phyloP scores from a whole-genome alignment of 2,888 invertebrate genomes.

The Hydrotaea diabolus region DNA sequence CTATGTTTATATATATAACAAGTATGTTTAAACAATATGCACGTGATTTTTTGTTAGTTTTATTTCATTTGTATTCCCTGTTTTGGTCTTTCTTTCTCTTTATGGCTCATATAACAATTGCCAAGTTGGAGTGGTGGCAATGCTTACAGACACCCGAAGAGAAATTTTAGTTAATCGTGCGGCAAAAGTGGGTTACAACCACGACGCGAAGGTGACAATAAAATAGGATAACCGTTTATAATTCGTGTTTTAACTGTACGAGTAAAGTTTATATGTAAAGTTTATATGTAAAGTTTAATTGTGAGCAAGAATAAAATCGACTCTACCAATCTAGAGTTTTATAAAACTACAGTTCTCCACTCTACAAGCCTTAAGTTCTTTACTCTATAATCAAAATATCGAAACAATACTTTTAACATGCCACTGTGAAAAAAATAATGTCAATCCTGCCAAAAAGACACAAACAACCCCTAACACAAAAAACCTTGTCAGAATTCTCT shows the following conservation, averaged over 20 bases:
- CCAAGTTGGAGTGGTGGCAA: constrained; percentile 6
- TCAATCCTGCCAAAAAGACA: too few species aligned
- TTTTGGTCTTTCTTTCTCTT: constrained; percentile 1
- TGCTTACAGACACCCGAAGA: constrained; percentile 6
- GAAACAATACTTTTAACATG: too few species aligned
- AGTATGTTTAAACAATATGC: not conserved
- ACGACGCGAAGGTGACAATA: not conserved
- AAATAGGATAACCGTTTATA: not conserved
- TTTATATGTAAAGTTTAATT: too few species aligned
- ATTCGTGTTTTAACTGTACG: not conserved
- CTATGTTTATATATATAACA: not conserved
- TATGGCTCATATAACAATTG: constrained; percentile 35
- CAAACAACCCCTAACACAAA: too few species aligned
- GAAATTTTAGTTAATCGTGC: not conserved
- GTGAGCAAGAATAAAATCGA: too few species aligned
- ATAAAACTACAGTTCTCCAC: too few species aligned
- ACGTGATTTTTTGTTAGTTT: constrained; percentile 42
- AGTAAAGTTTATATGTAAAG: too few species aligned
- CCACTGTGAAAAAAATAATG: too few species aligned
- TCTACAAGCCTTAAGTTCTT: too few species aligned
- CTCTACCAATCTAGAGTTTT: too few species aligned
- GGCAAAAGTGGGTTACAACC: not conserved
- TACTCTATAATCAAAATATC: too few species aligned
- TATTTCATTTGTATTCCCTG: constrained; percentile 18
- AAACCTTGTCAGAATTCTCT: too few species aligned